These are phyloP conservation scores for Arion vulgaris DNA, from an alignment of 1,140 invertebrate species.

Conservation along the genomic window DNA sequence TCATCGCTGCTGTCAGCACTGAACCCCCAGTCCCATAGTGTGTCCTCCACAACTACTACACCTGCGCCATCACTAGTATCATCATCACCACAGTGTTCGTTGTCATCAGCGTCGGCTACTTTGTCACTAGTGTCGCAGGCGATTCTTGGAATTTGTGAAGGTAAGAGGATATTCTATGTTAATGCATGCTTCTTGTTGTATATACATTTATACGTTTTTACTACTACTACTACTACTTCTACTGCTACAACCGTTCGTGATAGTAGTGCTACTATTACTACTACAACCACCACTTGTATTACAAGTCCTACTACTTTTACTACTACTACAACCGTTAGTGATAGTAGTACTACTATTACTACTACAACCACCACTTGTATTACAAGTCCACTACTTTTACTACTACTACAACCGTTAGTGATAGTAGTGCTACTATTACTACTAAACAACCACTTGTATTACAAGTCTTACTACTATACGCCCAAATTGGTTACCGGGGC, in stretches of 20 bases:
- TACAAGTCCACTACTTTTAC: background rate
- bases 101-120: conserved; percentile 15
- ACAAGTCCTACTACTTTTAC: conserved; percentile 18
- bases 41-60: background rate
- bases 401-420: too few species aligned
- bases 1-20: conserved; percentile 11
- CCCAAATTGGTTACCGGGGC: too few species aligned
- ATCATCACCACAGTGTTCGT: background rate
- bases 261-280: conserved; percentile 27
- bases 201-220: too few species aligned
- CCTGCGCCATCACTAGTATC: background rate
- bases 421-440: too few species aligned
- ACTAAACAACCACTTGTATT: too few species aligned
- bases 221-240: conserved; percentile 27
- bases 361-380: background rate
- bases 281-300: conserved; percentile 22
- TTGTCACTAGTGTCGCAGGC: conserved; percentile 30
- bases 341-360: conserved; percentile 4
- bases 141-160: conserved; percentile 30
- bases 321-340: conserved; percentile 2
- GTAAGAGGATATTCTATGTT: conserved; percentile 16
- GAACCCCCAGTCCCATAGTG: background rate
- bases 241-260: conserved; percentile 8
- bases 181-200: too few species aligned
- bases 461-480: too few species aligned